Base-by-base conservation (phyloP, 1,140 invertebrate genomes). In the Papilio aristodemus region DNA sequence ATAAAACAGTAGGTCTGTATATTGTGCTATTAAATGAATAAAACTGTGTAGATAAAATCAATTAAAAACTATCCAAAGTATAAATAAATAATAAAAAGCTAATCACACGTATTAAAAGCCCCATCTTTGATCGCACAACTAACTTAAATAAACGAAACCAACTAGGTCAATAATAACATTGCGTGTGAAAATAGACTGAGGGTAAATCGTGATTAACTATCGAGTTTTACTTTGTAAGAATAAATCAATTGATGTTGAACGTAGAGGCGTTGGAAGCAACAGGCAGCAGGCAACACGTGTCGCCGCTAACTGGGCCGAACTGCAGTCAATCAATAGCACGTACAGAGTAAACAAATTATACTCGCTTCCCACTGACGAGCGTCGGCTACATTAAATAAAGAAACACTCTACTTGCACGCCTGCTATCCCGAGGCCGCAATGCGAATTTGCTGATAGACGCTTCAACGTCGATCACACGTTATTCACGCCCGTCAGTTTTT, bases 251-350 rank as follows among this genome's bases (percentile, higher is more conserved):
- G 43, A 41, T 62, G 59, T 62, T 59, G 1, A 25, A 59, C 32
- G 25, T 59, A 13, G 36, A 36, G 36, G 27, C 36, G 59, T 38
- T 66, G 43, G 32, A 66, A 32, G 41, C 39, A 46, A 77, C 80
- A 66, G 8, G 41, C 39, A 46, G 76, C 80, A 66, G 8, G 41
- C 39, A 27, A 77, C 80, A 81, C 71, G 74, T 79, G 79, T 80
- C 74, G 71, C 66, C 72, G 64, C 59, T 77, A 77, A 80, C 78
- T 84, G 73, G 79, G 78, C 72, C 83, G 81, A 73, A 67, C 76
- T 81, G 80, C 78, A 83, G 78, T 86, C 80, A 88, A 83, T 83
- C 86, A 86, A 81, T 79, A 77, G 68, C 69, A 50, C 72, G 74
- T 72, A 76, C 78, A 81, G 80, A 81, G 78, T 80, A 86, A 85